Percentiles rank a stretch among this genome's conserved stretches.
Conservation (phyloP, 2,888 invertebrate genomes). For the Lysandra bellargus region DNA sequence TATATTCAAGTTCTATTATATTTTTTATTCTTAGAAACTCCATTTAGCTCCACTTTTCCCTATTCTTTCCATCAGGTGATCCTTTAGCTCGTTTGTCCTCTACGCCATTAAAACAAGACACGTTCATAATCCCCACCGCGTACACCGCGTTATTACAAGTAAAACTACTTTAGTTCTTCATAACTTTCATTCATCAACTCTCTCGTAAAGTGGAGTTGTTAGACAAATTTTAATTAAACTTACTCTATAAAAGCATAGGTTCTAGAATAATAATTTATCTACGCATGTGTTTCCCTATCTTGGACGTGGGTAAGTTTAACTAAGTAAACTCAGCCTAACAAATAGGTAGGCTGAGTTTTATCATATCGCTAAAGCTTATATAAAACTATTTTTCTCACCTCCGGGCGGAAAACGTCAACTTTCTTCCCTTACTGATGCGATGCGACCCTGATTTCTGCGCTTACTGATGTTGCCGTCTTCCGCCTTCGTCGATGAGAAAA, state of each 20-base stretch:
- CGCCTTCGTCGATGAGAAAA: no score
- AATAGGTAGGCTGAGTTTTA: background rate
- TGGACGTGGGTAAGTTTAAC: background rate
- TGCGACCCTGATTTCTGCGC: no score
- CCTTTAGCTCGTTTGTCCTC: background rate
- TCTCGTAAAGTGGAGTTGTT: conserved; percentile 5
- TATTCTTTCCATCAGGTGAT: background rate
- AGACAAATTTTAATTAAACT: conserved; percentile 32
- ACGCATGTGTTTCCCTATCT: background rate
- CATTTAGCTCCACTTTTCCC: background rate
- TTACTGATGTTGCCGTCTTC: no score
- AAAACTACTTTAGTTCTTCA: conserved; percentile 12
- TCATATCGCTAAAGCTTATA: background rate
- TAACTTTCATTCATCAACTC: conserved; percentile 21
- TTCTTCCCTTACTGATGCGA: no score
- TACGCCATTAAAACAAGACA: background rate
- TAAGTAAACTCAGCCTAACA: background rate
- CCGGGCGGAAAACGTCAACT: no score
- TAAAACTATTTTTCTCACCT: no score
- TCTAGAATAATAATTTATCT: background rate
- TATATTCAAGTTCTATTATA: background rate
- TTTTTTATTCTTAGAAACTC: no score
- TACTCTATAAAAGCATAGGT: background rate
- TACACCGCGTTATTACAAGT: background rate
- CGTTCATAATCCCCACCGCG: background rate